phyloP scores from a whole-genome alignment of 2,113 vertebrate genomes.

The Naja naja region DNA sequence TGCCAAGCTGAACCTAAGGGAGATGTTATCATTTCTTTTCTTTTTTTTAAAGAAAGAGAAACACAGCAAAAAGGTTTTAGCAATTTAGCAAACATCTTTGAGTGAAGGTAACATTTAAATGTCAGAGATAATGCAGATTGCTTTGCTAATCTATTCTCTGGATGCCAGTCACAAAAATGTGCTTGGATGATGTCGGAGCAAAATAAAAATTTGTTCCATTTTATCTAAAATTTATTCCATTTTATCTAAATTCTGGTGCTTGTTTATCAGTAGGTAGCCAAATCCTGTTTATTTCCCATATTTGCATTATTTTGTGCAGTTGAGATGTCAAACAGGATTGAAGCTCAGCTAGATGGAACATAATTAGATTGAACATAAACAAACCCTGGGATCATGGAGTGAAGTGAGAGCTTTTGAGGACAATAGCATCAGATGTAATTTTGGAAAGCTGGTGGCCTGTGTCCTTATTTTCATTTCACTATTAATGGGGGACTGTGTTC shows the following conservation, averaged over 20 bases:
- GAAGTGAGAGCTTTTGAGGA: neutral
- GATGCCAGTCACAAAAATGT: neutral
- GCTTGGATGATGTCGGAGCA: neutral
- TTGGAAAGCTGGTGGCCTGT: neutral
- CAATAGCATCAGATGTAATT: neutral
- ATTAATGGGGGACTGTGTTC: neutral
- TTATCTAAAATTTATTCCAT: neutral
- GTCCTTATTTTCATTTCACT: neutral
- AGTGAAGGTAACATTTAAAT: constrained; percentile 30
- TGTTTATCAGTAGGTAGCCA: neutral
- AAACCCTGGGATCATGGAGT: neutral
- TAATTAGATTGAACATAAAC: too few relatives aligned
- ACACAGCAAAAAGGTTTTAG: neutral
- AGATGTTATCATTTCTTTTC: neutral
- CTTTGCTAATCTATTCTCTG: constrained; percentile 3
- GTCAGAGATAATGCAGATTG: constrained; percentile 13
- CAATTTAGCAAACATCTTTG: neutral
- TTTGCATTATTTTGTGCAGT: neutral
- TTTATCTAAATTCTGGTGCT: neutral
- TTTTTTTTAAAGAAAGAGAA: neutral
- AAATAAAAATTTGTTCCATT: neutral
- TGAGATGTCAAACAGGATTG: neutral
- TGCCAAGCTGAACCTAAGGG: neutral
- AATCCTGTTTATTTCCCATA: neutral
- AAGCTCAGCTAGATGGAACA: neutral